Evolutionary conservation across 2,113 vertebrate species (phyloP).

Genomic region (Calidris pygmaea): DNA sequence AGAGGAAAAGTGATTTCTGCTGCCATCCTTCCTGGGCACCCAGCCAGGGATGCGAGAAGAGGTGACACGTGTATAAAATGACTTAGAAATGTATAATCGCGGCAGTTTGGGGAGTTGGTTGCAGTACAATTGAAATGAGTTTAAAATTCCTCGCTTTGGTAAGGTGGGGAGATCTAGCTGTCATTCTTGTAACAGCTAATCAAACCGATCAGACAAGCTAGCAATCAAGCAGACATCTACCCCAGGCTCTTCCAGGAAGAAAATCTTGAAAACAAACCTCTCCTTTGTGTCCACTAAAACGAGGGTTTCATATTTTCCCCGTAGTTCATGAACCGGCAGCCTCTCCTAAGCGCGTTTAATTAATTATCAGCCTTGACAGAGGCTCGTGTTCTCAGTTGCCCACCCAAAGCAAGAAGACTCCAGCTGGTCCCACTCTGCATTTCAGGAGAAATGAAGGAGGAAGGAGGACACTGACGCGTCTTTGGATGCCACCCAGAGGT

Average conservation of each 20-base stretch:
- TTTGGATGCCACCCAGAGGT: slow-evolving; percentile 49
- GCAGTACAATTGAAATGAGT: slow-evolving; percentile 35
- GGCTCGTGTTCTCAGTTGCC: not conserved
- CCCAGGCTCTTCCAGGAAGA: slow-evolving; percentile 4
- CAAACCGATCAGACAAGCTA: slow-evolving; percentile 45
- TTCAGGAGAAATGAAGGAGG: not conserved
- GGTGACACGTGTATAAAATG: slow-evolving; percentile 25
- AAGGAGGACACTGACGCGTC: not conserved
- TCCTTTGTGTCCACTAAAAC: not conserved
- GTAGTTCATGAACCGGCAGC: not conserved
- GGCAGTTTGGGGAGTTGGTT: slow-evolving; percentile 34
- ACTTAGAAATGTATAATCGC: slow-evolving; percentile 1
- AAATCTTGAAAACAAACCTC: slow-evolving; percentile 9
- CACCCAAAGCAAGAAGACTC: not conserved
- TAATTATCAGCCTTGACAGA: not conserved
- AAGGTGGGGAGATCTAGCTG: slow-evolving; percentile 51
- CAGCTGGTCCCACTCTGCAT: not conserved
- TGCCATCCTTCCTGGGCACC: slow-evolving; percentile 16
- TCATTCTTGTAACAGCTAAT: slow-evolving; percentile 52
- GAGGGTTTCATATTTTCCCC: not conserved
- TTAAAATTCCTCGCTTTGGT: slow-evolving; percentile 28
- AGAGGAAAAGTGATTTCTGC: not conserved
- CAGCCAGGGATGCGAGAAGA: slow-evolving; percentile 10
- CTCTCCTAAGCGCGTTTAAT: not conserved
- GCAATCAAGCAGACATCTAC: slow-evolving; percentile 50